Conservation (phyloP, 1,140 invertebrate species). For the Andrena cerasifolii region DNA sequence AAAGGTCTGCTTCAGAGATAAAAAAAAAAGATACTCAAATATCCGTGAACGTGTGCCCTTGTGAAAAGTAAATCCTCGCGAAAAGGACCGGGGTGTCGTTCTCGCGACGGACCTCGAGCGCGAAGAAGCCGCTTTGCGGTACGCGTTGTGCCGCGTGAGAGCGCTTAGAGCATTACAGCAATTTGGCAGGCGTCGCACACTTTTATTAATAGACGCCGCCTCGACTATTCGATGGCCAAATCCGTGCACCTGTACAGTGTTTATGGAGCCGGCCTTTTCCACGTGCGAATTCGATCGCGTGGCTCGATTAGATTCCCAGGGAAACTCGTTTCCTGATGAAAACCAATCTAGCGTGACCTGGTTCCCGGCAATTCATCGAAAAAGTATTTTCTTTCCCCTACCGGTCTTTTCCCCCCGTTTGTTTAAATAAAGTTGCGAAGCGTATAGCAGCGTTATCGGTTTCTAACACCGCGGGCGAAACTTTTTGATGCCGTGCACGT, state of each 20-base stretch:
- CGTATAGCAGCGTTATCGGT: background rate
- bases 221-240: slow-evolving; percentile 61
- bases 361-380: background rate
- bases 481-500: background rate
- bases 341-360: background rate
- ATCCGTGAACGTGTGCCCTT: too few species aligned
- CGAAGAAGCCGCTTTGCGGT: background rate
- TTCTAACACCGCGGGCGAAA: background rate
- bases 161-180: slow-evolving; percentile 32
- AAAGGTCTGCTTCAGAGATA: too few species aligned
- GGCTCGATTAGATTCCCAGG: background rate
- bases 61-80: background rate
- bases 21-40: background rate
- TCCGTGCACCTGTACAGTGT: slow-evolving; percentile 53
- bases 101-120: too few species aligned
- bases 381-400: background rate
- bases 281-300: background rate
- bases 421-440: background rate
- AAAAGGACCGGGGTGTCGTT: background rate
- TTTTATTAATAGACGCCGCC: slow-evolving; percentile 63
- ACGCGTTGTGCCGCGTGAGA: background rate
- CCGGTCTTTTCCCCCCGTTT: background rate
- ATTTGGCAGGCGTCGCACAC: slow-evolving; percentile 57
- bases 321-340: background rate
- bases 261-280: slow-evolving; percentile 38